Evolutionary conservation across 2,113 vertebrate genomes (phyloP), one percentile per base, ranked within the genome.

Genomic region (Brachyistius frenatus): DNA sequence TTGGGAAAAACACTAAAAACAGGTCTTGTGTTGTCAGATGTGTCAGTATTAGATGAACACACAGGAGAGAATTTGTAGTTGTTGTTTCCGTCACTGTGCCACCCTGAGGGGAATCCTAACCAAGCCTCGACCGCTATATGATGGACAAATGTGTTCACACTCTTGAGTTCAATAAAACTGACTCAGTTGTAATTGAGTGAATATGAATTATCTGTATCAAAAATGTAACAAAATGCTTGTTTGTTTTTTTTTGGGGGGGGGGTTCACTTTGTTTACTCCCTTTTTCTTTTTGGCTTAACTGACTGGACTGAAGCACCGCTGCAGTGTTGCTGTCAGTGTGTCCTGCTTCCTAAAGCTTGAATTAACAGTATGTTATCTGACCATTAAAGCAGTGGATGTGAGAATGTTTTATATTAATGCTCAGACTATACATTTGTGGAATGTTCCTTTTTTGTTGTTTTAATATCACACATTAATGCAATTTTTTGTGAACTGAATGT

Each of bases 311-410:
- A 73, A 53, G 44, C 39, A 1, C n/a, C 16, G 30, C 50, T 76
- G 52, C 58, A 31, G 65, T 5, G 35, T 50, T 44, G 2, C 11
- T 11, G 53, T 55, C 73, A 65, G 58, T 75, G 53, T 63, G 33
- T n/a, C 8, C 52, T 66, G 75, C 39, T 41, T 55, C 55, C 46
- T 72, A 33, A 58, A 44, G 35, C 23, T 53, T 39, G 56, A 54
- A 74, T 60, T 47, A 64, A 73, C 50, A 67, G 16, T 62, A 62
- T 13, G 36, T 63, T 80, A 58, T 61, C 50, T 73, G 74, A 73
- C 30, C 49, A 65, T 66, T 44, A 49, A 67, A 39, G 66, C 62
- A 4, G 30, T 44, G 9, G 0, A 10, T 44, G 41, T 44, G 11
- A 68, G 47, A 46, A 44, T 54, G 14, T 33, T 70, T 78, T 44